Evolutionary conservation across 2,113 vertebrate genomes (phyloP), one percentile per base, ranked within the genome.

Genomic region (Hystrix cristata): DNA sequence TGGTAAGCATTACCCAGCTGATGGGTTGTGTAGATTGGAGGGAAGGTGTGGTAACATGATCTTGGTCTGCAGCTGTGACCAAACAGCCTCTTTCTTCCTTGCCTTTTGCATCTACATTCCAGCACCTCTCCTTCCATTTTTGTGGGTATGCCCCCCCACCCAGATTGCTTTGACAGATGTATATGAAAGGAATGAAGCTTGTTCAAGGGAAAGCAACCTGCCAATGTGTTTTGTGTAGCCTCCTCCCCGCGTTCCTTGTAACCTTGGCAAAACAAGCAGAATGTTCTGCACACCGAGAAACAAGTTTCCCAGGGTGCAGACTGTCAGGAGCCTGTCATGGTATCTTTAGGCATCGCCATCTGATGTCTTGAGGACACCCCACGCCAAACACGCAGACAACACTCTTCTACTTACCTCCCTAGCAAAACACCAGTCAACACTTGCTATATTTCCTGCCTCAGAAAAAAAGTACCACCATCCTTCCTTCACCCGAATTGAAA

Each of bases 31-130:
- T 87, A 23, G 82, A 76, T 80, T 43, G 13, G 87, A 94, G 64
- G 76, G 80, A 92, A 92, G 96, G 91, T 95, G 74, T 78, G 71
- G 95, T 95, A 96, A 97, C 34, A 53, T 8, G 71, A 96, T 94
- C 96, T 84, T 11, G 43, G 15, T 90, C 87, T 87, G 92, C 97
- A 96, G 94, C 96, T 95, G 84, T 92, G 97, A 97, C 94, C 95
- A 43, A 83, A 65, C 84, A 87, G 69, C 90, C 69, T 84, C 69
- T 34, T 82, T 87, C 74, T 81, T 85, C 87, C n/a, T 69, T 72
- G 87, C 34, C 55, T 65, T 92, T 60, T 71, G n/a, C 5, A 0
- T 67, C 80, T 62, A 12, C 90, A 97, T 92, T 92, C 95, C 96
- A 90, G 90, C 55, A 87, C 76, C 80, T 82, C 83, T 72, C 67